These are phyloP conservation scores for Lutjanus campechanus DNA, from an alignment of 2,797 vertebrate genomes.

Conservation along the genomic window DNA sequence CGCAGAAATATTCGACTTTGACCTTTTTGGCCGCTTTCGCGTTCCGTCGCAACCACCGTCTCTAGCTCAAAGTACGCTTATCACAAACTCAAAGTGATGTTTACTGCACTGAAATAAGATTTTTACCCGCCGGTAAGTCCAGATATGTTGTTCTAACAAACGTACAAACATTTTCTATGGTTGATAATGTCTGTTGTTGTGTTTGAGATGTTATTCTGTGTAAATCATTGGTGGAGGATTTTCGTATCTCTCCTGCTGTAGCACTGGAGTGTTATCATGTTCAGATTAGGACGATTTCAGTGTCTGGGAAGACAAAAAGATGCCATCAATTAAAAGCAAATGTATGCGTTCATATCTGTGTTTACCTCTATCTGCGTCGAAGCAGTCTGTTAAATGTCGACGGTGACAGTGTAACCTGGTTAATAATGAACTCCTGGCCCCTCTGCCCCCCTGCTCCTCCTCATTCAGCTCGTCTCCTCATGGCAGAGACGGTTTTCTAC, in stretches of 20 bases:
- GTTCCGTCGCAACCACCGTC: slow-evolving; percentile 54
- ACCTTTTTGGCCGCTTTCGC: slow-evolving; percentile 69
- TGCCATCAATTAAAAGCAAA: too few species aligned
- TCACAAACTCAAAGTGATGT: slow-evolving; percentile 10
- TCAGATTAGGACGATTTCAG: not conserved
- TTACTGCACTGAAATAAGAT: not conserved
- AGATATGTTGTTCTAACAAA: rapidly evolving
- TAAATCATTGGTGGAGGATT: not conserved
- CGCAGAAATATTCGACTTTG: slow-evolving; percentile 16
- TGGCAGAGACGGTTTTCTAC: slow-evolving; percentile 83
- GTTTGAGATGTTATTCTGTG: not conserved
- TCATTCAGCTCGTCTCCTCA: slow-evolving; percentile 20
- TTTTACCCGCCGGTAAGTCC: slow-evolving; percentile 32
- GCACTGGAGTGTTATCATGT: not conserved
- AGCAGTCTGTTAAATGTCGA: not conserved
- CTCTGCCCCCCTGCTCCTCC: too few species aligned
- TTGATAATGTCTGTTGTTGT: not conserved
- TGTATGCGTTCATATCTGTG: not conserved
- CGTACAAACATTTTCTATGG: rapidly evolving
- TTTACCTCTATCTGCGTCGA: not conserved
- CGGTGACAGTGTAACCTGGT: slow-evolving; percentile 8
- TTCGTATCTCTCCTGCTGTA: not conserved
- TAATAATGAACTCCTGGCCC: slow-evolving; percentile 18
- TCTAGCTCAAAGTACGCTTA: slow-evolving; percentile 45
- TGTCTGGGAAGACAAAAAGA: not conserved